Evolutionary conservation across 1,140 invertebrate species (phyloP), one percentile per base, ranked within the genome.

Genomic region (Branchinecta lindahli): DNA sequence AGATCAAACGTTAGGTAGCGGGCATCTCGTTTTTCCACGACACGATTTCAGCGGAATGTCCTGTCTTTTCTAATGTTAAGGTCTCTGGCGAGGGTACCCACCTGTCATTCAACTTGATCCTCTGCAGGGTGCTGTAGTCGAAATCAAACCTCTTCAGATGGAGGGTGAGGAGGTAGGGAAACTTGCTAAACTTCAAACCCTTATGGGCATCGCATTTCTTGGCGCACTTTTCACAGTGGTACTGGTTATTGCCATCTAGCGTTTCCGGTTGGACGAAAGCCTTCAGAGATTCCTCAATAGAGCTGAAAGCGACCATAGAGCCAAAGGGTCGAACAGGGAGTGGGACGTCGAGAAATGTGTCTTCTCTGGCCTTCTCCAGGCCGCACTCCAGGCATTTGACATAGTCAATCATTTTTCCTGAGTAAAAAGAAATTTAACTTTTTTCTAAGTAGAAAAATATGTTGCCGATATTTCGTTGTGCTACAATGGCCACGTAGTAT

Each of bases 101-200:
- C 90, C 86, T 90, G 79, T 96, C 91, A 80, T 94, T 94, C 21
- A 95, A 80, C 80, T 96, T 96, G 71, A 94, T 91, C 72, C 92
- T 82, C 76, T 90, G 88, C 79, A 91, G 85, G 9, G 87, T 90
- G 69, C 84, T 84, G 74, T 92, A 93, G 78, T 95, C 92, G 80
- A 94, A 94, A 79, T 94, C 91, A 79, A 94, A 95, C 70, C 92
- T 83, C 78, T 94, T 94, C 69, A 96, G 80, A 77, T 94, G 92
- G 71, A 96, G 79, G 0, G 90, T 92, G 15, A 96, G 79, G 66
- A 96, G 80, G 78, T 95, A 94, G 0, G 92, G 92, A 79, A 95
- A 92, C 70, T 87, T 86, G 10, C 86, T 85, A 76, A 95, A 94
- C 76, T 92, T 92, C 18, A 94, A 81, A 46, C 92, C 91, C 81